Conservation (phyloP, 1,140 invertebrate genomes). For the Neodiprion virginianus region DNA sequence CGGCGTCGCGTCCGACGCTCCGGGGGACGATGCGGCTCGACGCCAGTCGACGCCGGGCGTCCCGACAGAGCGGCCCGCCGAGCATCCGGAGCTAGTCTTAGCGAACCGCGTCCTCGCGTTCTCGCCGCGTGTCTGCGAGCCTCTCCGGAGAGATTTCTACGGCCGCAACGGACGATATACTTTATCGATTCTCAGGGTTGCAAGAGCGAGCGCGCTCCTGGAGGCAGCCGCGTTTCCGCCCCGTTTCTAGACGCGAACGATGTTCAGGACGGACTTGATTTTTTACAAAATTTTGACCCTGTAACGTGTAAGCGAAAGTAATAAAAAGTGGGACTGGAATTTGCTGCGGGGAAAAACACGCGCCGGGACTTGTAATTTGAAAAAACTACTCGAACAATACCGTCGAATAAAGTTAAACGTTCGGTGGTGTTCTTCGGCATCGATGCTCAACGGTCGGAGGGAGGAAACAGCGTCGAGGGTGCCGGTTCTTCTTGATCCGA, state of each 20-base stretch:
- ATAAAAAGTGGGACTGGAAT: neutral
- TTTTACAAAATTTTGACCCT: constrained; percentile 39
- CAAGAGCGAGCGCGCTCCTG: no score
- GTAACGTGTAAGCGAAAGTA: neutral
- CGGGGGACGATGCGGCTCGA: constrained; percentile 18
- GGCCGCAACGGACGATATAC: constrained; percentile 14
- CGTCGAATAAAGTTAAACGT: neutral
- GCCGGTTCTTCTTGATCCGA: neutral
- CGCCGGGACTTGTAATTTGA: no score
- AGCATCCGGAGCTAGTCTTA: neutral
- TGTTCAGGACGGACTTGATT: constrained; percentile 35
- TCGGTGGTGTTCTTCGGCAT: neutral
- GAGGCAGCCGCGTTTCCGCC: no score
- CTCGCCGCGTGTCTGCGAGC: neutral
- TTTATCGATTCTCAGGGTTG: neutral
- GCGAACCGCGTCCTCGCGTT: neutral
- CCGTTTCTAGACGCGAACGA: constrained; percentile 17
- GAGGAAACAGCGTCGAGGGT: neutral
- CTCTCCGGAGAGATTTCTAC: constrained; percentile 15
- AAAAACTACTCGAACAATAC: neutral
- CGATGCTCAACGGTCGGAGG: neutral
- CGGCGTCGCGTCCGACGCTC: constrained; percentile 33
- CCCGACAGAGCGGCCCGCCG: constrained; percentile 42
- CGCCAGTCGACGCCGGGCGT: constrained; percentile 58
- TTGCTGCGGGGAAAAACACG: constrained; percentile 1